Evolutionary conservation across 2,797 vertebrate species (phyloP).

Genomic region (Microchirus variegatus): DNA sequence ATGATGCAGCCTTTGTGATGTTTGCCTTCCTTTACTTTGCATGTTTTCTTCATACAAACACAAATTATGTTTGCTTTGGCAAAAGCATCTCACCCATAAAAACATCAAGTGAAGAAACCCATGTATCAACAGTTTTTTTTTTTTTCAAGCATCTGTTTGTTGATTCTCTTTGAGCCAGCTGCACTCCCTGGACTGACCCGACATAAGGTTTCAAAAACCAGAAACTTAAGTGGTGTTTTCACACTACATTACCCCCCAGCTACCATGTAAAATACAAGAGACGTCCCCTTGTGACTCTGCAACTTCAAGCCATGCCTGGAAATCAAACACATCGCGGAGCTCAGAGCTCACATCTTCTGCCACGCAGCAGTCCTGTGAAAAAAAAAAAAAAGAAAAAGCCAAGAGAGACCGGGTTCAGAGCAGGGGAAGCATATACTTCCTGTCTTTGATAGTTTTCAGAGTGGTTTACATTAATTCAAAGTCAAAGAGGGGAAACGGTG

Average conservation of each 20-base stretch:
- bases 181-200: slow-evolving; percentile 27
- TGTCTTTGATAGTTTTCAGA: slow-evolving; percentile 48
- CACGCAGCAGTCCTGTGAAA: slow-evolving; percentile 22
- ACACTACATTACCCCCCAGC: slow-evolving; percentile 39
- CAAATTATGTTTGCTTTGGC: slow-evolving; percentile 22
- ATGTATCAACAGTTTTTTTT: slow-evolving; percentile 36
- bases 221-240: slow-evolving; percentile 52
- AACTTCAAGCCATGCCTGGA: slow-evolving; percentile 52
- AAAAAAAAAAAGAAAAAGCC: slow-evolving; percentile 27
- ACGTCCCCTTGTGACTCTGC: slow-evolving; percentile 38
- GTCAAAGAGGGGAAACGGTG: slow-evolving; percentile 55
- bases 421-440: slow-evolving; percentile 36
- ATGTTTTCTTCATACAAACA: slow-evolving; percentile 13
- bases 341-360: slow-evolving; percentile 39
- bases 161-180: slow-evolving; percentile 51
- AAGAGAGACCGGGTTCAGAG: slow-evolving; percentile 45
- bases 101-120: slow-evolving; percentile 37
- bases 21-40: slow-evolving; percentile 21
- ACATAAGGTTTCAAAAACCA: slow-evolving; percentile 44
- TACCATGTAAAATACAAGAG: slow-evolving; percentile 57
- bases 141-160: slow-evolving; percentile 31
- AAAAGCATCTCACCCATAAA: slow-evolving; percentile 35
- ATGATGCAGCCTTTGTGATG: background rate
- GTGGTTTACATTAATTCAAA: slow-evolving; percentile 63
- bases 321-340: slow-evolving; percentile 55